Evolutionary conservation across 2,888 invertebrate genomes (phyloP).

Genomic region (Tipula vernalis): DNA sequence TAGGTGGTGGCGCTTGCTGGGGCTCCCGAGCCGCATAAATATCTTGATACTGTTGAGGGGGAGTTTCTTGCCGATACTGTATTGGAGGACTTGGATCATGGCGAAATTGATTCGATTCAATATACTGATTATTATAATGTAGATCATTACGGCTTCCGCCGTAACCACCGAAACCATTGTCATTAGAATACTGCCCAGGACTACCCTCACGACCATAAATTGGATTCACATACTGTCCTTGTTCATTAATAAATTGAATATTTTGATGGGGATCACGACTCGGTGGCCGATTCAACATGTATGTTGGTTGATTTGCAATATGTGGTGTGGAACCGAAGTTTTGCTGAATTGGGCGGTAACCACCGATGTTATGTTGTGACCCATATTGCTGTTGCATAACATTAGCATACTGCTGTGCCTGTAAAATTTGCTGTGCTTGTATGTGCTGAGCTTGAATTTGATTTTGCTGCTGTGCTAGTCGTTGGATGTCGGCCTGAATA

Average conservation of each 20-base stretch:
- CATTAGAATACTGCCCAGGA: conserved; percentile 41
- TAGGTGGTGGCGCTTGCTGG: conserved; percentile 26
- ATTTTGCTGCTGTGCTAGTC: conserved; percentile 70
- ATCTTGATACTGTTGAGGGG: conserved; percentile 18
- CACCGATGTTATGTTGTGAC: conserved; percentile 40
- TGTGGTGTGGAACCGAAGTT: conserved; percentile 35
- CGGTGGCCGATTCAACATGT: conserved; percentile 30
- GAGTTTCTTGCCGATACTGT: conserved; percentile 22
- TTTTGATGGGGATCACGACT: conserved; percentile 32
- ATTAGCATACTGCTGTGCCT: conserved; percentile 41
- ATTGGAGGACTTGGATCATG: conserved; percentile 19
- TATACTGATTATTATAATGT: conserved; percentile 9
- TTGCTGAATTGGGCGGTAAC: conserved; percentile 27
- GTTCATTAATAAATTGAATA: conserved; percentile 36
- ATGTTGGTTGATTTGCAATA: conserved; percentile 28
- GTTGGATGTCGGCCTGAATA: conserved; percentile 87
- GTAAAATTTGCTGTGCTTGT: conserved; percentile 43
- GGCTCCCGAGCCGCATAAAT: neutral
- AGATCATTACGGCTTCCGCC: conserved; percentile 17
- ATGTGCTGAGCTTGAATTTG: conserved; percentile 53
- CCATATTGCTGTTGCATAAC: conserved; percentile 39
- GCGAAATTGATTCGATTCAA: conserved; percentile 17
- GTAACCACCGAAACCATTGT: conserved; percentile 28
- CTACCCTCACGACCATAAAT: conserved; percentile 30
- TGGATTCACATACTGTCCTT: conserved; percentile 33